A percentile compares a stretch with the other conserved stretches of the same genome.
phyloP scores from a whole-genome alignment of 1,140 invertebrate genomes.

The Pseudomyrmex pallidus region DNA sequence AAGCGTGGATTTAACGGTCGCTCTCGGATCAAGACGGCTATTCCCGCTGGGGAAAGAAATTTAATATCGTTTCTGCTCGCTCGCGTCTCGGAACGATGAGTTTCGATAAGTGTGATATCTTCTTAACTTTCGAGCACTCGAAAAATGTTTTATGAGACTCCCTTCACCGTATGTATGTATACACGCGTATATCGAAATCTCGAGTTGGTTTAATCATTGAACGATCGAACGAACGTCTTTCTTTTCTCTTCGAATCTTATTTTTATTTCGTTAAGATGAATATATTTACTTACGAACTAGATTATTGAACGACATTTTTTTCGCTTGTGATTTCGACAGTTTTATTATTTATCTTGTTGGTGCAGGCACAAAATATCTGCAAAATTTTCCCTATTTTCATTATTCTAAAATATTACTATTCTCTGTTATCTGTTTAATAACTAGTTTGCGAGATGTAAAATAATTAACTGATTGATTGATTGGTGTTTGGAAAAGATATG shows the following conservation, averaged over 20 bases:
- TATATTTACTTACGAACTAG: background rate
- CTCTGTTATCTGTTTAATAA: conserved; percentile 8
- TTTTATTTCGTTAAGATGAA: background rate
- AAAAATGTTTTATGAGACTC: conserved; percentile 56
- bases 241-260: background rate
- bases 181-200: conserved; percentile 7
- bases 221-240: background rate
- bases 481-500: no score
- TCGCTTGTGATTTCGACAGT: background rate
- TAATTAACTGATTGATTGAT: conserved; percentile 14
- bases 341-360: background rate
- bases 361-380: background rate
- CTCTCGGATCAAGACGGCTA: conserved; percentile 65
- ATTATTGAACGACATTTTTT: background rate
- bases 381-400: background rate
- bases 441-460: conserved; percentile 2
- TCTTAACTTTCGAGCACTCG: conserved; percentile 27
- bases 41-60: conserved; percentile 69
- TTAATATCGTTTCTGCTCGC: conserved; percentile 70
- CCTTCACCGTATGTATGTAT: conserved; percentile 22
- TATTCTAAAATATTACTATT: background rate
- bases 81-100: conserved; percentile 66
- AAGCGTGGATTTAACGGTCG: conserved; percentile 71
- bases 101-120: conserved; percentile 66
- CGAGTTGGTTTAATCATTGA: conserved; percentile 37